A percentile compares a stretch with the other conserved stretches of the same genome.
Conservation (phyloP, 1,140 invertebrate genomes). For the Nasonia longicornis region DNA sequence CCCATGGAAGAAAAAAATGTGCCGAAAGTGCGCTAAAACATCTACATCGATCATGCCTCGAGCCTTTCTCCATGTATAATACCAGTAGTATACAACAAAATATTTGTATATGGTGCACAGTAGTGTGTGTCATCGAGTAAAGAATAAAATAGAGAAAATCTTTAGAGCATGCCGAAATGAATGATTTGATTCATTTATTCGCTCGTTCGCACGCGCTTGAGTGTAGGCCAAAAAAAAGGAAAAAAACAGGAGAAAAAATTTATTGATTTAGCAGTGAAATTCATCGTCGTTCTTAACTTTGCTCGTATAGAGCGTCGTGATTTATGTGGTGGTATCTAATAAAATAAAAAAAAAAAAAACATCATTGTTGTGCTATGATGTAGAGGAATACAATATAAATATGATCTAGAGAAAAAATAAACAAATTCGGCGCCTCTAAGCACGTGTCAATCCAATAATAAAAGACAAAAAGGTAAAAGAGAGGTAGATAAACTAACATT, state of each 20-base stretch:
- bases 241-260: conserved; percentile 1
- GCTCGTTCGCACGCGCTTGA: not conserved
- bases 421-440: conserved; percentile 20
- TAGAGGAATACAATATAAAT: not conserved
- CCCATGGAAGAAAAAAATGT: conserved; percentile 52
- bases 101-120: conserved; percentile 28
- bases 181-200: not conserved
- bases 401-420: conserved; percentile 9
- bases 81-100: conserved; percentile 7
- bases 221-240: not conserved
- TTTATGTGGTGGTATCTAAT: not conserved
- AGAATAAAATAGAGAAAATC: conserved; percentile 34
- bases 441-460: conserved; percentile 24
- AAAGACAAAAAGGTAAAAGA: conserved; percentile 6
- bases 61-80: conserved; percentile 46
- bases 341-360: not conserved
- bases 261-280: too few species aligned
- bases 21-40: conserved; percentile 59
- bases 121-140: conserved; percentile 18
- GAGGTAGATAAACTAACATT: conserved; percentile 33
- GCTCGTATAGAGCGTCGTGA: not conserved
- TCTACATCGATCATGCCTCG: conserved; percentile 62
- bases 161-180: conserved; percentile 34
- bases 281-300: too few species aligned
- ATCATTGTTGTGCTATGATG: not conserved